Percentiles rank a stretch among this genome's conserved stretches.
Conservation (phyloP, 2,888 invertebrate genomes). For the Drosophila maculinotata region DNA sequence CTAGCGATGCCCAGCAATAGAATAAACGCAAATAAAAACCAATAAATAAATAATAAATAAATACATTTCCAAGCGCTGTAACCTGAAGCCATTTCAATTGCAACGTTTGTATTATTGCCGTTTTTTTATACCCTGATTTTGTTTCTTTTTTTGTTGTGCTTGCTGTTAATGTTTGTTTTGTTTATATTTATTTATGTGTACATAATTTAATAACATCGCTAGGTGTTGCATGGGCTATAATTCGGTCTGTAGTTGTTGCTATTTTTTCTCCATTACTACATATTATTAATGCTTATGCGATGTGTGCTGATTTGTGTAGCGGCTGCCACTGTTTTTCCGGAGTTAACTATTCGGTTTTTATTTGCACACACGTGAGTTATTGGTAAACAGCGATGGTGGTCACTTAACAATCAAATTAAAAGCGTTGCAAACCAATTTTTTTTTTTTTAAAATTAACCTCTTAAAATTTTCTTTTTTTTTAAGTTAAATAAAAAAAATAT, state of each 20-base stretch:
- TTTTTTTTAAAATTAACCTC: too few species aligned
- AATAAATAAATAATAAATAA: conserved; percentile 60
- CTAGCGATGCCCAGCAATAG: conserved; percentile 11
- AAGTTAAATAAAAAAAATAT: too few species aligned
- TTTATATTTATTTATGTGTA: conserved; percentile 45
- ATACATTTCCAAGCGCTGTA: conserved; percentile 43
- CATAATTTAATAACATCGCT: conserved; percentile 46
- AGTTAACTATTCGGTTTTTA: conserved; percentile 37
- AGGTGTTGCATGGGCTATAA: conserved; percentile 14
- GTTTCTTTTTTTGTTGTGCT: neutral
- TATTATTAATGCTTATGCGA: conserved; percentile 27
- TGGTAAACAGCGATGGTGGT: neutral
- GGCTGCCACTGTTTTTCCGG: conserved; percentile 17
- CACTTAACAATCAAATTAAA: too few species aligned
- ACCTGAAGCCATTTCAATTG: conserved; percentile 48
- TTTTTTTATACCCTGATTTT: neutral
- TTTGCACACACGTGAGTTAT: conserved; percentile 35
- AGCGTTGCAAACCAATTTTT: too few species aligned
- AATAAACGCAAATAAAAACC: conserved; percentile 8
- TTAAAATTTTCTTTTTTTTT: too few species aligned
- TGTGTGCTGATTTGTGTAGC: conserved; percentile 30
- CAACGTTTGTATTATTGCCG: conserved; percentile 19
- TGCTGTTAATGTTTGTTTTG: conserved; percentile 29
- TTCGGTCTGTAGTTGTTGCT: conserved; percentile 8
- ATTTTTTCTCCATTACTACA: conserved; percentile 5